These are phyloP conservation scores for Phrynocephalus versicolor DNA, from an alignment of 2,113 vertebrate species.

Conservation along the genomic window DNA sequence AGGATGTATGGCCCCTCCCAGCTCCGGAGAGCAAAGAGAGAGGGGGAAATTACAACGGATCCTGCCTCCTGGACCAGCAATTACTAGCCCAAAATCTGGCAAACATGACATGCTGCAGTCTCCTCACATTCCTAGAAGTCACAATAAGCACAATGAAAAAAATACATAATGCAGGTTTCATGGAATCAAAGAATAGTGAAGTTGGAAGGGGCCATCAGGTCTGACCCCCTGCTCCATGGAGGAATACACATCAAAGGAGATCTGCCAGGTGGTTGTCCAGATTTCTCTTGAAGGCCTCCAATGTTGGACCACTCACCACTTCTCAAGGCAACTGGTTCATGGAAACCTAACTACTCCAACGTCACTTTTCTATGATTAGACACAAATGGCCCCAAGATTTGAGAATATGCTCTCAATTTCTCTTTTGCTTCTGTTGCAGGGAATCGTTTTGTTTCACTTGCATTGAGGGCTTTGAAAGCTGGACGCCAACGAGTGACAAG, in stretches of 20 bases:
- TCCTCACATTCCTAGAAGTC: no score
- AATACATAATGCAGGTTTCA: no score
- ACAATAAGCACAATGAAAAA: no score
- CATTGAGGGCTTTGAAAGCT: no score
- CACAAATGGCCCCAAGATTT: not conserved
- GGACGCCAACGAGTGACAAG: not conserved
- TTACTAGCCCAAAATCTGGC: not conserved
- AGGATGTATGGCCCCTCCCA: not conserved
- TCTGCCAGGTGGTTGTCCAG: no score
- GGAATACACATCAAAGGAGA: no score
- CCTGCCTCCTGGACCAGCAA: not conserved
- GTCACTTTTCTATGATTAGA: no score
- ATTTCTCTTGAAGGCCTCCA: no score
- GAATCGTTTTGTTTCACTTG: no score
- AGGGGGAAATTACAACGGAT: not conserved
- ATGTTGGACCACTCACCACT: no score
- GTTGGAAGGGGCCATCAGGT: not conserved
- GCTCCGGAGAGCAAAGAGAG: not conserved
- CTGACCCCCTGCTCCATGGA: no score
- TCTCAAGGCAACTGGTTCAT: no score
- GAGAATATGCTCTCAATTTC: not conserved
- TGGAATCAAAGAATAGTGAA: not conserved
- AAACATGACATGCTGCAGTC: not conserved
- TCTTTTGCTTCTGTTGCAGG: not conserved
- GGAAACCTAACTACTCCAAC: not conserved